These are phyloP conservation scores for Ispidina picta DNA, from an alignment of 2,797 vertebrate species.

Conservation along the genomic window DNA sequence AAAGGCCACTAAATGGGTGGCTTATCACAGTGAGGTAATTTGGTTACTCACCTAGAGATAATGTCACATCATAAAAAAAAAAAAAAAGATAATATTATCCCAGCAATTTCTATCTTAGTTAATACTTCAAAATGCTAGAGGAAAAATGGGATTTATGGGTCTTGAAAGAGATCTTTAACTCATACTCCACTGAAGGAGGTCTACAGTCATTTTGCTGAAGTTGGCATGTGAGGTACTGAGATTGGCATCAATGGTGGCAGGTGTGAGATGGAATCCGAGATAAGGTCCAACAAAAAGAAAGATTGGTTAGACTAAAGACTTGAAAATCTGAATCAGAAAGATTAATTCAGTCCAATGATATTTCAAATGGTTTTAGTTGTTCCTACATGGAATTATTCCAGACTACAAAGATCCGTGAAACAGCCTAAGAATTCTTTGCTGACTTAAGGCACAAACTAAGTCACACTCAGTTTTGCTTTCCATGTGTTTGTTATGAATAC, in stretches of 20 bases:
- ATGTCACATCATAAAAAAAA: neutral
- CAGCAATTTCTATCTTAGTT: neutral
- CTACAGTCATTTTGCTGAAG: neutral
- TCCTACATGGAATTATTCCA: neutral
- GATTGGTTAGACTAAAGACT: neutral
- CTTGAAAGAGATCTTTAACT: neutral
- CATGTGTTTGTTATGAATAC: neutral
- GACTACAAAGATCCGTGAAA: neutral
- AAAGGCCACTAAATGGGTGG: neutral
- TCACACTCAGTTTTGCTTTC: neutral
- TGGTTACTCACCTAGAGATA: neutral
- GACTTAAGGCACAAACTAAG: neutral
- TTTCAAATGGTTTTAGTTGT: neutral
- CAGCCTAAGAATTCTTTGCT: neutral
- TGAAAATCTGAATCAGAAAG: neutral
- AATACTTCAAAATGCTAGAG: neutral
- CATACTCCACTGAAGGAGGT: neutral
- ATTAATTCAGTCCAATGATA: neutral
- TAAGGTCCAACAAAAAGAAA: neutral
- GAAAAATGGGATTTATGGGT: neutral
- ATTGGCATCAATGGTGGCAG: neutral
- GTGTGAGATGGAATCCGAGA: neutral
- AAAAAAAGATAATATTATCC: neutral
- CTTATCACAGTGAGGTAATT: conserved; percentile 3
- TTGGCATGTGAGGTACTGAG: neutral